A percentile compares a stretch with the other conserved stretches of the same genome.
Evolutionary conservation across 2,113 vertebrate genomes (phyloP).

Genomic region (Forbesichthys agassizii): DNA sequence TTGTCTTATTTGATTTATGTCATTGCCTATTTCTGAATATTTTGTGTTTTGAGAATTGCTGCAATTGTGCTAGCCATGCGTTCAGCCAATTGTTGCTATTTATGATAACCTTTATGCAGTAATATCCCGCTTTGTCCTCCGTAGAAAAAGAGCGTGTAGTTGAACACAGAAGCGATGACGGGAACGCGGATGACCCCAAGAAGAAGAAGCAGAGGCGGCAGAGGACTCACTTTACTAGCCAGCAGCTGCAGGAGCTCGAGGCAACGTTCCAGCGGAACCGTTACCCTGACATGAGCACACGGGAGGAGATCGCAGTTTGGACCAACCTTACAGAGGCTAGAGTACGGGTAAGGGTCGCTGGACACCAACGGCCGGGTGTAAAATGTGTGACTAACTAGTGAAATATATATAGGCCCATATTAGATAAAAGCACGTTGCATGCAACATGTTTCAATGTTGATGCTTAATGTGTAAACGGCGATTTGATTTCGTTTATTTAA

Average conservation of each 20-base stretch:
- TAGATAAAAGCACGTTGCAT: too few relatives aligned
- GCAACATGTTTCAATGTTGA: too few relatives aligned
- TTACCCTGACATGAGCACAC: slow-evolving; percentile 97
- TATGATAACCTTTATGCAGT: neutral
- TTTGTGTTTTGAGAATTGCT: neutral
- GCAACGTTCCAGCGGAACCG: slow-evolving; percentile 97
- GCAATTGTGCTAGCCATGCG: too few relatives aligned
- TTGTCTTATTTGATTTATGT: too few relatives aligned
- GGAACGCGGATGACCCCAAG: slow-evolving; percentile 87
- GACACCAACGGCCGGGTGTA: slow-evolving; percentile 11
- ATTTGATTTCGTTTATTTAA: too few relatives aligned
- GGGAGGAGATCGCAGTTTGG: slow-evolving; percentile 99
- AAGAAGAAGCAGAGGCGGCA: slow-evolving; percentile 96
- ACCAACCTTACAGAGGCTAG: slow-evolving; percentile 98
- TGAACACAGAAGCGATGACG: slow-evolving; percentile 84
- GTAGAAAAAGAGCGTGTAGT: slow-evolving; percentile 87
- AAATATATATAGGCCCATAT: too few relatives aligned
- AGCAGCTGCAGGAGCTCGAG: slow-evolving; percentile 97
- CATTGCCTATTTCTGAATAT: neutral
- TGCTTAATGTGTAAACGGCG: too few relatives aligned
- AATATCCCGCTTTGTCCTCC: neutral
- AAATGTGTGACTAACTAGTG: slow-evolving; percentile 8
- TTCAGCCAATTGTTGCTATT: neutral
- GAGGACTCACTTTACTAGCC: slow-evolving; percentile 96
- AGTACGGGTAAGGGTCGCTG: slow-evolving; percentile 85